phyloP scores from a whole-genome alignment of 2,113 vertebrate species.

The Triplophysa tibetana region DNA sequence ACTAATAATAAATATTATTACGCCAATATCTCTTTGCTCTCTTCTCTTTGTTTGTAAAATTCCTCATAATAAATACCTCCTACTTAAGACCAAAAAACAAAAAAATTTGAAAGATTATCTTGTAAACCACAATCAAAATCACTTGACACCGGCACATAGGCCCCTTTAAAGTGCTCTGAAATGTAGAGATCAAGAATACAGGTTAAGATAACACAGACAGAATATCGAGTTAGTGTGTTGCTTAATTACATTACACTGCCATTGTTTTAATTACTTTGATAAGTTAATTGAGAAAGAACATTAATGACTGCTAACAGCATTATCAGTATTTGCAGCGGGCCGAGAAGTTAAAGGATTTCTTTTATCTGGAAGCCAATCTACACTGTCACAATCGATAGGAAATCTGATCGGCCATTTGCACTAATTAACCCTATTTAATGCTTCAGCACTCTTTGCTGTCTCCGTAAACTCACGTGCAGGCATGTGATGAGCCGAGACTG shows the following conservation, averaged over 20 bases:
- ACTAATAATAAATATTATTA: no score
- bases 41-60: no score
- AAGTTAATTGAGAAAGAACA: conserved; percentile 50
- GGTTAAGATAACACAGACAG: conserved; percentile 14
- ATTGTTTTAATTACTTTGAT: conserved; percentile 50
- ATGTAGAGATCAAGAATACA: conserved; percentile 2
- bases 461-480: neutral
- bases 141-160: neutral
- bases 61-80: neutral
- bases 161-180: neutral
- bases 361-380: conserved; percentile 57
- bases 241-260: conserved; percentile 47
- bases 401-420: conserved; percentile 53
- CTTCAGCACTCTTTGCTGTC: conserved; percentile 28
- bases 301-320: conserved; percentile 42
- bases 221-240: conserved; percentile 33
- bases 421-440: conserved; percentile 58
- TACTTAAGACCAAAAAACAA: neutral
- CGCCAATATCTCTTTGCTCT: no score
- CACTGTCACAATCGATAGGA: conserved; percentile 55
- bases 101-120: neutral
- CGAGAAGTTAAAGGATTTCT: conserved; percentile 54
- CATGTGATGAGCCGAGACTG: neutral
- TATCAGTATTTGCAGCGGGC: conserved; percentile 40
- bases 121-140: neutral